These are phyloP conservation scores for Standfussiana lucernea DNA, from an alignment of 2,888 invertebrate genomes.

Conservation along the genomic window DNA sequence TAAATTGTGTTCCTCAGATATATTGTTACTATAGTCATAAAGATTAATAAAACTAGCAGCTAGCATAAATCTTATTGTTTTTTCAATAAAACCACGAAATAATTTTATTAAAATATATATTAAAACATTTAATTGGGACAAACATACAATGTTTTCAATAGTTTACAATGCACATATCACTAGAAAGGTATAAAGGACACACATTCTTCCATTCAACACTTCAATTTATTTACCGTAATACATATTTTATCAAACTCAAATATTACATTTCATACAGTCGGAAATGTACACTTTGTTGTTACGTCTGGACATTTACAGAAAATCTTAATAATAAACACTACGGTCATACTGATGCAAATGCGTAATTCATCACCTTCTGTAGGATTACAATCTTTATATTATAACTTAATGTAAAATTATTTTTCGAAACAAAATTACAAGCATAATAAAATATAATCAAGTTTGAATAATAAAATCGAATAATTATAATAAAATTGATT, in stretches of 20 bases:
- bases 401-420: slow-evolving; percentile 63
- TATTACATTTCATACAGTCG: slow-evolving; percentile 67
- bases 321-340: slow-evolving; percentile 64
- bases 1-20: slow-evolving; percentile 65
- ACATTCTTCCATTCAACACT: slow-evolving; percentile 81
- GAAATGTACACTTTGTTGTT: slow-evolving; percentile 69
- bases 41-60: slow-evolving; percentile 49
- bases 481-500: slow-evolving; percentile 76
- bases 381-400: slow-evolving; percentile 60
- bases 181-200: slow-evolving; percentile 89
- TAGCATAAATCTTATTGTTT: slow-evolving; percentile 34
- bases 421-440: slow-evolving; percentile 66
- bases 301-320: slow-evolving; percentile 69
- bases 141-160: slow-evolving; percentile 90
- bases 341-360: slow-evolving; percentile 72
- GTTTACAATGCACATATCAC: slow-evolving; percentile 88
- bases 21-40: slow-evolving; percentile 49
- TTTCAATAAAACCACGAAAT: slow-evolving; percentile 73
- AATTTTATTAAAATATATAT: slow-evolving; percentile 90
- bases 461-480: slow-evolving; percentile 65
- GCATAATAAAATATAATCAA: slow-evolving; percentile 64
- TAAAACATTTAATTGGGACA: slow-evolving; percentile 90
- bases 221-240: slow-evolving; percentile 65
- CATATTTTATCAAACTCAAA: slow-evolving; percentile 66
- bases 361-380: slow-evolving; percentile 66